phyloP scores from a whole-genome alignment of 2,797 vertebrate species.

The Rhadinocentrus ornatus region DNA sequence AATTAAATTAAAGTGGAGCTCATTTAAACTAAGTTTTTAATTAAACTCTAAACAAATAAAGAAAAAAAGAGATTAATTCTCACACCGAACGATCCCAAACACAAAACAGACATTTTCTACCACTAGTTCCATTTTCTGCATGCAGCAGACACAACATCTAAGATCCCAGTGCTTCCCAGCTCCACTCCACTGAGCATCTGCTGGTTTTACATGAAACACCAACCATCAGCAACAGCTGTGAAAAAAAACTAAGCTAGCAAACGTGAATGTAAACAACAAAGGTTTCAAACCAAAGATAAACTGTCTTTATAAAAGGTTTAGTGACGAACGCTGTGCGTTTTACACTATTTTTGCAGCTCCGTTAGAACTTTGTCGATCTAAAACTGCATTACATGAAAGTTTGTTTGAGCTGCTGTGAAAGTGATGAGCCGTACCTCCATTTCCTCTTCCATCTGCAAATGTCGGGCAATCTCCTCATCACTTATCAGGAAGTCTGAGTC shows the following conservation, averaged over 20 bases:
- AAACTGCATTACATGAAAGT: neutral
- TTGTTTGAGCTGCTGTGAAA: neutral
- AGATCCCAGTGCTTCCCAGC: neutral
- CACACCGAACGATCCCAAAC: neutral
- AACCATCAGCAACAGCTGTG: neutral
- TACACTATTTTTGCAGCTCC: neutral
- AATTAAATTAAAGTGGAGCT: neutral
- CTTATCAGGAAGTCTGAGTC: constrained; percentile 79
- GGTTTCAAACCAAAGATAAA: neutral
- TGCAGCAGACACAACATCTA: neutral
- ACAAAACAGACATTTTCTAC: neutral
- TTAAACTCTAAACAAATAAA: neutral
- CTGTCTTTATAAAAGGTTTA: neutral
- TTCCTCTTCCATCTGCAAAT: constrained; percentile 92
- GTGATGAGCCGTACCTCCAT: constrained; percentile 82
- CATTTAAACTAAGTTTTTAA: neutral
- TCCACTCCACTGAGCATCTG: neutral
- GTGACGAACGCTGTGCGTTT: neutral
- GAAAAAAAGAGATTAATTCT: neutral
- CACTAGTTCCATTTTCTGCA: neutral
- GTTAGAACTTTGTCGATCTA: neutral
- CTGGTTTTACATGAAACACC: neutral
- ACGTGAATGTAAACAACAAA: neutral
- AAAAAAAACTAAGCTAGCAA: neutral
- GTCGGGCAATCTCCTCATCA: constrained; percentile 90